Percentiles rank a stretch among this genome's conserved stretches.
Conservation (phyloP, 2,888 invertebrate species). For the Watsonalla binaria region DNA sequence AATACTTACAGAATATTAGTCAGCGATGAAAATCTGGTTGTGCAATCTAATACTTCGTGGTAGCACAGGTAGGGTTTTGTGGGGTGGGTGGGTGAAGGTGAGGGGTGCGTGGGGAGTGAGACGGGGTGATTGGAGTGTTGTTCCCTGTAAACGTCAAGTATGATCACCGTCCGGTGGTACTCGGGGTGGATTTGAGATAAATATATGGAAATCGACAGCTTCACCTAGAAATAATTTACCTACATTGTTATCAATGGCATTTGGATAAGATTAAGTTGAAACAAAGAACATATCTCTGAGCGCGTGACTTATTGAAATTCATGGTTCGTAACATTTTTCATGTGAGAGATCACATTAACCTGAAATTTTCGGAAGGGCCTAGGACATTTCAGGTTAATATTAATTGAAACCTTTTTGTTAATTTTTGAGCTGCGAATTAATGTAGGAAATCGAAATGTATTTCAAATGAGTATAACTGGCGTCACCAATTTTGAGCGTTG, state of each 20-base stretch:
- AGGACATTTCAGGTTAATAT: too few species aligned
- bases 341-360: too few species aligned
- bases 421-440: too few species aligned
- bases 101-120: constrained; percentile 9
- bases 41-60: constrained; percentile 24
- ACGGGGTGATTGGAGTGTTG: constrained; percentile 46
- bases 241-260: background rate
- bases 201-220: constrained; percentile 28
- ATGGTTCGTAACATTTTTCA: too few species aligned
- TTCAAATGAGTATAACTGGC: too few species aligned
- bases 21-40: constrained; percentile 8
- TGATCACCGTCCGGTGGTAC: constrained; percentile 50
- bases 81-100: constrained; percentile 15
- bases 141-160: constrained; percentile 68
- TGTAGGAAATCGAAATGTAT: too few species aligned
- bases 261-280: background rate
- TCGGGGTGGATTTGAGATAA: constrained; percentile 44
- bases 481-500: too few species aligned
- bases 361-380: too few species aligned
- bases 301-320: too few species aligned
- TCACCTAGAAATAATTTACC: constrained; percentile 14
- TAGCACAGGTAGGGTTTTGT: constrained; percentile 22
- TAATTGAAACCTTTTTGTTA: too few species aligned
- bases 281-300: too few species aligned
- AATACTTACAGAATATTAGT: background rate